Evolutionary conservation across 2,113 vertebrate genomes (phyloP).

Genomic region (Rhinoderma darwinii): DNA sequence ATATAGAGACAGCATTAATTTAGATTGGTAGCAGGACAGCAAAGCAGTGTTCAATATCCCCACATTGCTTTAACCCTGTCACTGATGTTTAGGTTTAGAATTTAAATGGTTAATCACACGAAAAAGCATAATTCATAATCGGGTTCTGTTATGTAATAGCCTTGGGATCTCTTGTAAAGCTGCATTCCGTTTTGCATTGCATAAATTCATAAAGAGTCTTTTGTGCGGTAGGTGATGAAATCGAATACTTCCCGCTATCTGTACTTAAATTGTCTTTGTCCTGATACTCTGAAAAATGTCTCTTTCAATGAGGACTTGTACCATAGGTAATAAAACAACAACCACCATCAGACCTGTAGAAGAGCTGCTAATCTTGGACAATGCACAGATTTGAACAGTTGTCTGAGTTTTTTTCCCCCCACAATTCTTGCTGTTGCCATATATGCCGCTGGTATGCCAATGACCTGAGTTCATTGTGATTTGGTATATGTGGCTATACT

Average conservation of each 20-base stretch:
- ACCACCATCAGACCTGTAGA: background rate
- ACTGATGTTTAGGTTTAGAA: background rate
- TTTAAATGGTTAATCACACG: background rate
- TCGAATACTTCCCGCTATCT: background rate
- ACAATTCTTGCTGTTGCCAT: background rate
- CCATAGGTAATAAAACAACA: background rate
- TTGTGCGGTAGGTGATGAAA: slow-evolving; percentile 39
- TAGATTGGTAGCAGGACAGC: slow-evolving; percentile 15
- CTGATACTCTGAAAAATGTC: background rate
- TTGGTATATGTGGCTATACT: background rate
- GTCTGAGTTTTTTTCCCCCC: background rate
- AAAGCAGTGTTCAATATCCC: slow-evolving; percentile 14
- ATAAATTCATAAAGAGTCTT: slow-evolving; percentile 44
- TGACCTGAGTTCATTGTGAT: background rate
- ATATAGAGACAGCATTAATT: slow-evolving; percentile 52
- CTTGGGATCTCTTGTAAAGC: slow-evolving; percentile 8
- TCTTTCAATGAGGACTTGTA: background rate
- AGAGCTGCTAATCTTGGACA: background rate
- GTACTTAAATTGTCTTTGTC: slow-evolving; percentile 15
- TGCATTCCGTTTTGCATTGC: slow-evolving; percentile 1
- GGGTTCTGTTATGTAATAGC: slow-evolving; percentile 18
- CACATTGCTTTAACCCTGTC: slow-evolving; percentile 14
- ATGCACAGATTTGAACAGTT: background rate
- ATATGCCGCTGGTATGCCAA: background rate
- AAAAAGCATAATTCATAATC: background rate